phyloP scores from a whole-genome alignment of 1,140 invertebrate species.

The Eriocheir sinensis region DNA sequence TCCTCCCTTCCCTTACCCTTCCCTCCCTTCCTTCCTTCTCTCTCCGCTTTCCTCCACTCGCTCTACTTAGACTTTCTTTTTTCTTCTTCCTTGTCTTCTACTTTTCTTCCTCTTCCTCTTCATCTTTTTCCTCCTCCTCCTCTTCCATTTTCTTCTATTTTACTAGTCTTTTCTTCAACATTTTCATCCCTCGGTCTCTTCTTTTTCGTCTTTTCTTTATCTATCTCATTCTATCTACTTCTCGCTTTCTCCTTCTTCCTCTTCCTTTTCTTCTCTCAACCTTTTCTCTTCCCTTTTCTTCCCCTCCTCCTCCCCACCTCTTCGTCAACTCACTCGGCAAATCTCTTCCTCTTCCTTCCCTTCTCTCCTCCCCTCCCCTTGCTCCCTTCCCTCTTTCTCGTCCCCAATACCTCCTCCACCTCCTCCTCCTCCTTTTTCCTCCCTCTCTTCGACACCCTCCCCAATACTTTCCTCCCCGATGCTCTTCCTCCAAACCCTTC shows the following conservation, averaged over 20 bases:
- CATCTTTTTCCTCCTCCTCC: not conserved
- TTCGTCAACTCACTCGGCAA: not conserved
- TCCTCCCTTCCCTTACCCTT: not conserved
- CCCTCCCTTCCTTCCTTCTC: conserved; percentile 29
- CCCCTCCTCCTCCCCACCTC: no score
- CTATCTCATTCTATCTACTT: not conserved
- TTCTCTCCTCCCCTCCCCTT: not conserved
- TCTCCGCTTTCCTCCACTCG: not conserved
- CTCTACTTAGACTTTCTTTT: not conserved
- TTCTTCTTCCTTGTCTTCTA: not conserved
- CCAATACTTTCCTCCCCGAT: no score
- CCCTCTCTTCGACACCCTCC: no score
- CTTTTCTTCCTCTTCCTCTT: not conserved
- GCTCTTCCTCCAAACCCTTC: no score
- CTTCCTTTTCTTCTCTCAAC: no score
- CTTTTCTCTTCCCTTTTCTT: no score
- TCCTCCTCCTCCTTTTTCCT: not conserved
- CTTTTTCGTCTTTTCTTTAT: not conserved
- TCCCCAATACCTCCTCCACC: not conserved
- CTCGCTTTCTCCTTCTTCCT: no score
- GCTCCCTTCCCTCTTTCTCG: no score
- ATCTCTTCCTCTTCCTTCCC: not conserved
- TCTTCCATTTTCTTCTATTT: not conserved
- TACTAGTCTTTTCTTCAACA: not conserved
- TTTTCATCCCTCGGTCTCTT: not conserved